Conservation (phyloP, 2,888 invertebrate species). For the Heteromyza rotundicornis region DNA sequence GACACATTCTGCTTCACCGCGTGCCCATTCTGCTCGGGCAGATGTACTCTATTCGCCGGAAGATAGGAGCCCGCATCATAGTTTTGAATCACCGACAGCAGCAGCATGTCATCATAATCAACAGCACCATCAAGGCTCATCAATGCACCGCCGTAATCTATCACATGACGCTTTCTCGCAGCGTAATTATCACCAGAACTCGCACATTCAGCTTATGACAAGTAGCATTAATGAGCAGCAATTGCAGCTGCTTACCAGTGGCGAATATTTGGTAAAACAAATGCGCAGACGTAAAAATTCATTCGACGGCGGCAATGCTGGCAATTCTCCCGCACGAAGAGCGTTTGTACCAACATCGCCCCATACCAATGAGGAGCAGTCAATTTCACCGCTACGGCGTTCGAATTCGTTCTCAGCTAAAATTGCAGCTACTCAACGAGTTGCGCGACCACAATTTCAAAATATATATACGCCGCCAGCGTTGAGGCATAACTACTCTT, state of each 20-base stretch:
- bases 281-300: conserved; percentile 61
- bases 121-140: conserved; percentile 37
- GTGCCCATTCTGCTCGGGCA: conserved; percentile 29
- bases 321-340: conserved; percentile 26
- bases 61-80: conserved; percentile 58
- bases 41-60: conserved; percentile 47
- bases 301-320: conserved; percentile 47
- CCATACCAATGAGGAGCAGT: conserved; percentile 31
- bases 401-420: conserved; percentile 72
- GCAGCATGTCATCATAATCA: conserved; percentile 8
- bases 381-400: conserved; percentile 66
- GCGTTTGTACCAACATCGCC: conserved; percentile 21
- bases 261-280: conserved; percentile 54
- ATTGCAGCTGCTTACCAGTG: conserved; percentile 53
- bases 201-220: conserved; percentile 51
- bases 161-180: conserved; percentile 23
- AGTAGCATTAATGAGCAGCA: conserved; percentile 62
- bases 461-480: conserved; percentile 59
- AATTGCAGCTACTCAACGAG: conserved; percentile 42
- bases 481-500: conserved; percentile 46
- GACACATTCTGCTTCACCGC: conserved; percentile 45
- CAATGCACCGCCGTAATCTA: conserved; percentile 45
- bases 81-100: conserved; percentile 40
- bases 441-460: conserved; percentile 50
- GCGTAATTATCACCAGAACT: conserved; percentile 8